These are phyloP conservation scores for Seira musarum DNA, from an alignment of 2,888 invertebrate genomes.

Conservation along the genomic window DNA sequence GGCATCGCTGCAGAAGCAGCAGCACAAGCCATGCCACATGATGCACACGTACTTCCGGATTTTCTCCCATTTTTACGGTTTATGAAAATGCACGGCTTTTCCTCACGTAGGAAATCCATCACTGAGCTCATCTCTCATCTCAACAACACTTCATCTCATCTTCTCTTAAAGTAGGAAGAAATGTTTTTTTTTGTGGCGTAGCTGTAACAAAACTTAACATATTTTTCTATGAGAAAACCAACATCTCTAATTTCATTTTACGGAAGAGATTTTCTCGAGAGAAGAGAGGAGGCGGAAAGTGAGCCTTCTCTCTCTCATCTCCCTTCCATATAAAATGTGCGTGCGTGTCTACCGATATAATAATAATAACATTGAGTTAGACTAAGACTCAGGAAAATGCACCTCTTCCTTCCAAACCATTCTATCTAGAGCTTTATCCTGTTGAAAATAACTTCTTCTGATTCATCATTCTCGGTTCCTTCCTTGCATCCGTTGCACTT, in stretches of 20 bases:
- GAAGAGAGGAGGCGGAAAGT: too few relatives aligned
- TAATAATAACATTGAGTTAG: too few relatives aligned
- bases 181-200: too few relatives aligned
- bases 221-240: background rate
- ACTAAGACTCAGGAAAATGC: too few relatives aligned
- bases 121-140: slow-evolving; percentile 44
- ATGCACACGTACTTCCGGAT: slow-evolving; percentile 10
- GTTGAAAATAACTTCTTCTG: slow-evolving; percentile 25
- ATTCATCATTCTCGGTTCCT: slow-evolving; percentile 13
- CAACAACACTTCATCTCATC: slow-evolving; percentile 16
- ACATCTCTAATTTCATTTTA: background rate
- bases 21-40: background rate
- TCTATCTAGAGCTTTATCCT: background rate
- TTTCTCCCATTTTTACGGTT: background rate
- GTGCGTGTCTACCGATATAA: too few relatives aligned
- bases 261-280: slow-evolving; percentile 4
- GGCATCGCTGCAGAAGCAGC: background rate
- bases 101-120: slow-evolving; percentile 38
- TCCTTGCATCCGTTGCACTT: too few relatives aligned
- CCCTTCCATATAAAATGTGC: too few relatives aligned
- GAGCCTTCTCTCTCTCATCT: too few relatives aligned
- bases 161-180: background rate
- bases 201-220: background rate
- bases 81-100: slow-evolving; percentile 7
- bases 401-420: too few relatives aligned